Conservation (phyloP, 1,140 invertebrate genomes). For the Drosophila erecta region DNA sequence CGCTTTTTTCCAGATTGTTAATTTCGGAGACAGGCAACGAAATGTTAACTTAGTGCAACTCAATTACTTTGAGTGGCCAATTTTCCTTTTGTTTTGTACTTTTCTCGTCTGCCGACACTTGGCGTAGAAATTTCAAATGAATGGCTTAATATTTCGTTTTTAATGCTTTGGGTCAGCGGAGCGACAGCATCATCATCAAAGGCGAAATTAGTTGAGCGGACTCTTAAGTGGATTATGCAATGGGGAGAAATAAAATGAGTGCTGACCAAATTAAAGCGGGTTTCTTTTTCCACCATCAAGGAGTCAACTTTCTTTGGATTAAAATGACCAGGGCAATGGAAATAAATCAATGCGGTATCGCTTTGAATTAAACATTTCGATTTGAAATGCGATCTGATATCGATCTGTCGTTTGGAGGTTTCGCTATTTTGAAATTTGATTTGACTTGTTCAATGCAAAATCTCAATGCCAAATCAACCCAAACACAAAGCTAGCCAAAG, state of each 20-base stretch:
- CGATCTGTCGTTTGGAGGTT: constrained; percentile 45
- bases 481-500: constrained; percentile 30
- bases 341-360: constrained; percentile 17
- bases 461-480: constrained; percentile 57
- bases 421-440: constrained; percentile 16
- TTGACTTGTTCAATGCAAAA: constrained; percentile 28
- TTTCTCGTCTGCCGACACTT: constrained; percentile 47
- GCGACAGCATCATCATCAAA: constrained; percentile 23
- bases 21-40: constrained; percentile 25
- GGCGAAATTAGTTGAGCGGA: constrained; percentile 18
- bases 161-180: constrained; percentile 47
- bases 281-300: neutral
- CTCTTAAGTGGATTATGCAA: constrained; percentile 45
- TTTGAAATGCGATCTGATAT: constrained; percentile 36
- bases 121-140: constrained; percentile 58
- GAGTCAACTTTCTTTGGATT: constrained; percentile 19
- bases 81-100: constrained; percentile 41
- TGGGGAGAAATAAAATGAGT: constrained; percentile 24
- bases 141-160: constrained; percentile 59
- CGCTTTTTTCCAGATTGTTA: constrained; percentile 12
- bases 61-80: constrained; percentile 73
- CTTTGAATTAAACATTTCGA: constrained; percentile 7
- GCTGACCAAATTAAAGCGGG: constrained; percentile 14
- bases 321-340: neutral
- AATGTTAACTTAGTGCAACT: constrained; percentile 50